Percentiles rank a stretch among this genome's conserved stretches.
phyloP scores from a whole-genome alignment of 64 coral and sea anemone genomes.

The Anthopleura sola region DNA sequence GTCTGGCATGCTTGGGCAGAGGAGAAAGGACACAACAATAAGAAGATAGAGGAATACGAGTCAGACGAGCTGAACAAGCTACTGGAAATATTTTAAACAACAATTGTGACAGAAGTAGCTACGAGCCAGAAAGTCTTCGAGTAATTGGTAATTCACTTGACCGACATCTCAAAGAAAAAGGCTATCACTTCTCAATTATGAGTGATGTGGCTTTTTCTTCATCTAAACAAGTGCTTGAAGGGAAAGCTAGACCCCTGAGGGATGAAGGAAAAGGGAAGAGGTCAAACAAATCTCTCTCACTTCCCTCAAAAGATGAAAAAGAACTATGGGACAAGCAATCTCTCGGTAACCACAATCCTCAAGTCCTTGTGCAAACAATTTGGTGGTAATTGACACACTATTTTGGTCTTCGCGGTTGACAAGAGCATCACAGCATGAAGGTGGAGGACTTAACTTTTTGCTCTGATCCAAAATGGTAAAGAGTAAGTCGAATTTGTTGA shows the following conservation, averaged over 20 bases:
- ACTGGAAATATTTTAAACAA: not conserved
- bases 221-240: no score
- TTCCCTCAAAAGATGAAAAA: constrained; percentile 12
- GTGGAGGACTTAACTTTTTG: constrained; percentile 29
- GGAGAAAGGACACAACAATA: not conserved
- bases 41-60: not conserved
- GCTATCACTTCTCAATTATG: not conserved
- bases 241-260: no score
- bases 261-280: no score
- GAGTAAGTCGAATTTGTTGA: constrained; percentile 30
- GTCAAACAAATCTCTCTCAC: not conserved
- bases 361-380: constrained; percentile 23
- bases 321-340: constrained; percentile 4
- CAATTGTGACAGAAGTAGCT: not conserved
- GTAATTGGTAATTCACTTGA: not conserved
- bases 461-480: constrained; percentile 28
- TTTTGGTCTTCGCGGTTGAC: constrained; percentile 39
- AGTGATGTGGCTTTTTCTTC: not conserved
- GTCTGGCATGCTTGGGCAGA: not conserved
- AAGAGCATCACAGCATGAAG: no score
- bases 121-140: not conserved
- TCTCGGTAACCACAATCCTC: constrained; percentile 4
- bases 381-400: constrained; percentile 35
- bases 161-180: not conserved
- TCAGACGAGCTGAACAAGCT: not conserved